Evolutionary conservation across 2,113 vertebrate species (phyloP).

Genomic region (Neodon shergylaensis): DNA sequence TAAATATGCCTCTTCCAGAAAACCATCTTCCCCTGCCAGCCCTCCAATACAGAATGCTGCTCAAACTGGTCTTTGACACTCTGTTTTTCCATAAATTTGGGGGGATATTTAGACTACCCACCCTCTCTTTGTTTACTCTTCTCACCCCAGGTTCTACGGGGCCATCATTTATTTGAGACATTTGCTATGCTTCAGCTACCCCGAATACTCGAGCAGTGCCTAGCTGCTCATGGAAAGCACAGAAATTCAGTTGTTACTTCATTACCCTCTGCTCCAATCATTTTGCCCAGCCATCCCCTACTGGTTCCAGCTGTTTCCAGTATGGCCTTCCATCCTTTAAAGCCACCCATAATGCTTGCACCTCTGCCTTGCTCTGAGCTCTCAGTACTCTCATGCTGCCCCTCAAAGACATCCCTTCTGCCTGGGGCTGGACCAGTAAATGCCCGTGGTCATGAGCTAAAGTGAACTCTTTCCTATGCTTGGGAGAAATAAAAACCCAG

Average conservation of each 20-base stretch:
- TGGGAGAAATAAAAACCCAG: conserved; percentile 11
- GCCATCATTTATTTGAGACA: neutral
- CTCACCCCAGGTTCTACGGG: neutral
- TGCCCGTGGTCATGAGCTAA: neutral
- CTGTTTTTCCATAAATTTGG: neutral
- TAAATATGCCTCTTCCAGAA: neutral
- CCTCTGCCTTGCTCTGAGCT: neutral
- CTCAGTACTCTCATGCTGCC: neutral
- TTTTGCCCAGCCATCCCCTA: neutral
- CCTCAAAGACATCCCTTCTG: neutral
- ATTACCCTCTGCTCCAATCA: neutral
- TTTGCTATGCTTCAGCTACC: neutral
- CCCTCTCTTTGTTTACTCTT: neutral
- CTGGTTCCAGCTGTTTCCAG: neutral
- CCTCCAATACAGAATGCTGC: neutral
- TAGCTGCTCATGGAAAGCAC: neutral
- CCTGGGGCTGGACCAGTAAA: neutral
- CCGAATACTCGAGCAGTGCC: neutral
- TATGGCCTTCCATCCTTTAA: neutral
- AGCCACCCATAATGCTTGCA: neutral
- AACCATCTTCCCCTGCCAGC: neutral
- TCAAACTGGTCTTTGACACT: neutral
- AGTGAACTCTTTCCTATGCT: neutral
- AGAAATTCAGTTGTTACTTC: neutral
- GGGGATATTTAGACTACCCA: neutral